These are phyloP conservation scores for Drosophila mimetica DNA, from an alignment of 2,888 invertebrate species.

Conservation along the genomic window DNA sequence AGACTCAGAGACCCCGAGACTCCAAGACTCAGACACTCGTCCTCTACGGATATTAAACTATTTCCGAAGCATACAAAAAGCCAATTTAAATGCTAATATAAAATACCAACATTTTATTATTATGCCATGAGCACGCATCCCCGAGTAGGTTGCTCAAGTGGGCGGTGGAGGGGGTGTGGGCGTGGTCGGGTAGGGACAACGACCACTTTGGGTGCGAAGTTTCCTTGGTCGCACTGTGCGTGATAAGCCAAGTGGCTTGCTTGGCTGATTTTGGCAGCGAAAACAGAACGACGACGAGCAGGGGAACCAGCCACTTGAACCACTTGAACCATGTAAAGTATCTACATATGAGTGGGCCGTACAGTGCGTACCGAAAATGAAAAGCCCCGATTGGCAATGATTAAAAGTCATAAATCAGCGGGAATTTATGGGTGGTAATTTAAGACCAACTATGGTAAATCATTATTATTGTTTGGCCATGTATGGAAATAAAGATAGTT, in stretches of 20 bases:
- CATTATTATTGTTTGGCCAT: no score
- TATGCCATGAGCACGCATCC: constrained; percentile 75
- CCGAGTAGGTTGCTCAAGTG: constrained; percentile 15
- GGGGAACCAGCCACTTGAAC: constrained; percentile 1
- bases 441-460: background rate
- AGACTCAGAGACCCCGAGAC: constrained; percentile 10
- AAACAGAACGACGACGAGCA: constrained; percentile 21
- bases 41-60: constrained; percentile 80
- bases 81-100: constrained; percentile 81
- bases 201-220: constrained; percentile 60
- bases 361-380: constrained; percentile 17
- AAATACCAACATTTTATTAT: constrained; percentile 81
- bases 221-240: constrained; percentile 65
- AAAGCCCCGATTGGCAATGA: background rate
- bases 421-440: background rate
- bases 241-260: constrained; percentile 73
- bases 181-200: constrained; percentile 37
- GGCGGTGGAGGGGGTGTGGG: background rate
- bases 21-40: constrained; percentile 10
- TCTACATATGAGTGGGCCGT: constrained; percentile 37
- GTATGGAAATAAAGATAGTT: no score
- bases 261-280: constrained; percentile 61
- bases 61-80: constrained; percentile 80
- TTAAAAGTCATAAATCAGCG: constrained; percentile 2
- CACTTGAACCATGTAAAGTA: constrained; percentile 62